These are phyloP conservation scores for Trichonephila inaurata DNA, from an alignment of 1,140 invertebrate species.

Conservation along the genomic window DNA sequence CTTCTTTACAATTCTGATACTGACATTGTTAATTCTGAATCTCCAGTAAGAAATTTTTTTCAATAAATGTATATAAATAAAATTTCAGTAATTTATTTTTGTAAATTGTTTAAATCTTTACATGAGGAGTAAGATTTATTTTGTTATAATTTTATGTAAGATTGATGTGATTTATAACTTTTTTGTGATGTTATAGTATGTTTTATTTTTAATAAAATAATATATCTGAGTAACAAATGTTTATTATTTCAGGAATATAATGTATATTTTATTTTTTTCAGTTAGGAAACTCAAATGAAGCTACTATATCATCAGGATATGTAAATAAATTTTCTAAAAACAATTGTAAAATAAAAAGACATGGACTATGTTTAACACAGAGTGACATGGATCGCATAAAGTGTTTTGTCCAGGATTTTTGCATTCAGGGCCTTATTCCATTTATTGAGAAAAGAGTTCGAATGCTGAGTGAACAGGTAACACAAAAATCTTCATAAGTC, in stretches of 20 bases:
- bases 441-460: constrained; percentile 93
- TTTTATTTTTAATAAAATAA: too few species aligned
- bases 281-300: constrained; percentile 50
- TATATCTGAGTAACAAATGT: too few species aligned
- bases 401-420: constrained; percentile 93
- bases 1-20: constrained; percentile 67
- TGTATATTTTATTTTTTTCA: background rate
- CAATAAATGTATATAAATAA: too few species aligned
- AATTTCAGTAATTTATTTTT: too few species aligned
- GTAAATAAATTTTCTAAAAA: constrained; percentile 50
- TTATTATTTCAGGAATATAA: too few species aligned
- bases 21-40: background rate
- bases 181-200: too few species aligned
- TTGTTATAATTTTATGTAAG: too few species aligned
- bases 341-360: constrained; percentile 75
- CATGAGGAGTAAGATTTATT: too few species aligned
- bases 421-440: constrained; percentile 91
- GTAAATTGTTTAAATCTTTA: too few species aligned
- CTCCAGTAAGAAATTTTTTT: background rate
- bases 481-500: background rate
- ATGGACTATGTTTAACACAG: constrained; percentile 88
- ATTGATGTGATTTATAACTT: too few species aligned
- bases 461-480: constrained; percentile 90
- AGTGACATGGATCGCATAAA: constrained; percentile 92
- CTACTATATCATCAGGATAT: constrained; percentile 30